A percentile compares a stretch with the other conserved stretches of the same genome.
Evolutionary conservation across 2,888 invertebrate species (phyloP).

Genomic region (Monoplex corrugatus): DNA sequence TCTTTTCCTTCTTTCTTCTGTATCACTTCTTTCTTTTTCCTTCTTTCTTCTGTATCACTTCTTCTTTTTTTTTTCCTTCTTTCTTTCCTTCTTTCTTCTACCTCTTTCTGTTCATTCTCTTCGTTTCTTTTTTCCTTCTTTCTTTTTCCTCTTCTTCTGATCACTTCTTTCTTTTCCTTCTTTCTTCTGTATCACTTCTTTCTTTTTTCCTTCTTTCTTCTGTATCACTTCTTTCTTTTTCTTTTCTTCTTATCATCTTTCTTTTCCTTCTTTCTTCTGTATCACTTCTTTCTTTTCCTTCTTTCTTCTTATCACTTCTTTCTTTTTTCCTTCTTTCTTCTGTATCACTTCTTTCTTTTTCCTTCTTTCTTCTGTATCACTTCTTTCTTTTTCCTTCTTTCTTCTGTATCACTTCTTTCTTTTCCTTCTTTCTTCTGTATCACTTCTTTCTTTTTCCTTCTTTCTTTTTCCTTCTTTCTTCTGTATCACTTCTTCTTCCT

Average conservation of each 20-base stretch:
- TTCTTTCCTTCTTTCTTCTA: too few relatives aligned
- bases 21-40: not conserved
- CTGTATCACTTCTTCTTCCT: too few relatives aligned
- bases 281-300: not conserved
- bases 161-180: not conserved
- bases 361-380: not conserved
- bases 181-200: not conserved
- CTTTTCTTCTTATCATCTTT: not conserved
- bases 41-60: not conserved
- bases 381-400: too few relatives aligned
- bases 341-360: not conserved
- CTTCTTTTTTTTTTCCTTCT: not conserved
- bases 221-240: not conserved
- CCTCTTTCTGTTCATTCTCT: too few relatives aligned
- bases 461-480: not conserved
- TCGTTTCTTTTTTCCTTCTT: too few relatives aligned
- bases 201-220: not conserved
- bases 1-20: not conserved
- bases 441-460: not conserved
- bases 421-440: not conserved
- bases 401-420: not conserved
- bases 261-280: not conserved
- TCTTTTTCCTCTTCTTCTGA: too few relatives aligned
- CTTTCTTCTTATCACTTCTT: not conserved
- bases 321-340: not conserved